These are phyloP conservation scores for Thamnophis elegans DNA, from an alignment of 2,797 vertebrate genomes.

Conservation along the genomic window DNA sequence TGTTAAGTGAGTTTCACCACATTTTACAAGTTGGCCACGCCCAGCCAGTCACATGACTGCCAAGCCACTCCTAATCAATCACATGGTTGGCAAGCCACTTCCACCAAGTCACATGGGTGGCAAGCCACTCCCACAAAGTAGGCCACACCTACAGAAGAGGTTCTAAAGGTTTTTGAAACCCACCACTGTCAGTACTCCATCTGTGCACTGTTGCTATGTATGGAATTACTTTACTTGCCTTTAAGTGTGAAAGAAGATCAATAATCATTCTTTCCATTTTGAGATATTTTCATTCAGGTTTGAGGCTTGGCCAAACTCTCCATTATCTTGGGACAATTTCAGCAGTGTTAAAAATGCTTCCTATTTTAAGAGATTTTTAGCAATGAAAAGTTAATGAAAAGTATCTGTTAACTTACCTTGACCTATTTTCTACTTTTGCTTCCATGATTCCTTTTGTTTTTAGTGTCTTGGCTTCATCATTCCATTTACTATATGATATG, in stretches of 20 bases:
- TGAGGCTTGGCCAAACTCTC: neutral
- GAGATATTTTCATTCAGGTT: neutral
- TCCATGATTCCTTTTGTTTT: neutral
- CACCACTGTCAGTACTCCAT: neutral
- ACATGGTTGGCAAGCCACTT: no score
- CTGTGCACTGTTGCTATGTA: neutral
- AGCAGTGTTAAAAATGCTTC: neutral
- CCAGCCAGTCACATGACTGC: no score
- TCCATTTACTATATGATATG: neutral
- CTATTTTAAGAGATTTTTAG: neutral
- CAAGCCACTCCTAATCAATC: no score
- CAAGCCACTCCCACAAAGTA: no score
- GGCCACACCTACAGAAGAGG: no score
- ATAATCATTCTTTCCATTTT: neutral
- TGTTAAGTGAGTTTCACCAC: no score
- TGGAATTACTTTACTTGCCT: neutral
- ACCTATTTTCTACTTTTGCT: neutral
- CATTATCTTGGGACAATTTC: neutral
- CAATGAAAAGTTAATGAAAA: neutral
- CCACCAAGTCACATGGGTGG: no score
- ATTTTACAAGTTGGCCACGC: no score
- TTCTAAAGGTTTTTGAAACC: no score
- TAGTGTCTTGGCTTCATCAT: no score
- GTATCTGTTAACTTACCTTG: neutral
- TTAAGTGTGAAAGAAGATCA: neutral